These are phyloP conservation scores for Heliconius erato DNA, from an alignment of 2,888 invertebrate species.

Conservation along the genomic window DNA sequence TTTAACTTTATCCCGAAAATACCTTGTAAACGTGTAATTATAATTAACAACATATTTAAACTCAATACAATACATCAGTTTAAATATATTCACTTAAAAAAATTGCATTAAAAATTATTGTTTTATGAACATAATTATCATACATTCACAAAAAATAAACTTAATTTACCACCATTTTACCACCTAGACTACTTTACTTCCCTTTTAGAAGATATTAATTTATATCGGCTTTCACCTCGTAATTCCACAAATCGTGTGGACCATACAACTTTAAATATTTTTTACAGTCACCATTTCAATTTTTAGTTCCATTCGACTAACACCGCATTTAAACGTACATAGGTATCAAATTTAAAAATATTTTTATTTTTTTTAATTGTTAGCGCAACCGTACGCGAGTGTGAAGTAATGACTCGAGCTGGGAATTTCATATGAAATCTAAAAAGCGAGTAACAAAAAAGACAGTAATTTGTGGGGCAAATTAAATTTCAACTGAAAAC, in stretches of 20 bases:
- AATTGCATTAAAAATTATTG: no score
- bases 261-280: not conserved
- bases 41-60: no score
- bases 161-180: no score
- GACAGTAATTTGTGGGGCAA: slow-evolving; percentile 80
- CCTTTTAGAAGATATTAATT: not conserved
- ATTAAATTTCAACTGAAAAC: slow-evolving; percentile 83
- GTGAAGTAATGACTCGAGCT: slow-evolving; percentile 72
- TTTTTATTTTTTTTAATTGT: slow-evolving; percentile 29
- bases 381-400: slow-evolving; percentile 66
- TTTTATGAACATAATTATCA: no score
- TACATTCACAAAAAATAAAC: not conserved
- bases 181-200: not conserved
- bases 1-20: no score
- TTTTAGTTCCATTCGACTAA: slow-evolving; percentile 1
- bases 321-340: slow-evolving; percentile 14
- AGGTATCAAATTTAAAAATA: slow-evolving; percentile 9
- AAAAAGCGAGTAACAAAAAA: slow-evolving; percentile 81
- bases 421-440: slow-evolving; percentile 78
- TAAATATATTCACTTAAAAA: no score
- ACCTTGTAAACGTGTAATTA: no score
- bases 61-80: no score
- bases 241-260: not conserved
- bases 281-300: slow-evolving; percentile 1
- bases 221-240: not conserved